Evolutionary conservation across 2,888 invertebrate species (phyloP).

Genomic region (Euproctis similis): DNA sequence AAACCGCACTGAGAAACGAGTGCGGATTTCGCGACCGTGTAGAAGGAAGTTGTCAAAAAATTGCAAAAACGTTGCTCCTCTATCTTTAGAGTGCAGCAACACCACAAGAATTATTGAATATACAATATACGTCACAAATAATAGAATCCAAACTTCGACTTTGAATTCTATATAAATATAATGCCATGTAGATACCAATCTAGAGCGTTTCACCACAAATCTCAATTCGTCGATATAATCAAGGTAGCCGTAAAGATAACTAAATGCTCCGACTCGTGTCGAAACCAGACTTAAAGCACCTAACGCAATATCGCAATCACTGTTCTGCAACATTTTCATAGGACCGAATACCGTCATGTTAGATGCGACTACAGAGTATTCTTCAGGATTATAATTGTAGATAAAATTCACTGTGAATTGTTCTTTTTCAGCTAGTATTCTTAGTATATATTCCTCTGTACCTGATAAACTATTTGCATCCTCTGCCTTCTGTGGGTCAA

Average conservation of each 20-base stretch:
- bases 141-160: slow-evolving; percentile 24
- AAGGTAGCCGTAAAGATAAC: slow-evolving; percentile 14
- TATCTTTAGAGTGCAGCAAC: slow-evolving; percentile 17
- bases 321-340: slow-evolving; percentile 12
- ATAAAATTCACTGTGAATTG: slow-evolving; percentile 12
- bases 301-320: slow-evolving; percentile 13
- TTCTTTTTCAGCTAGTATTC: slow-evolving; percentile 13
- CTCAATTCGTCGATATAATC: slow-evolving; percentile 25
- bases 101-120: slow-evolving; percentile 20
- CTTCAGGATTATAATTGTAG: slow-evolving; percentile 8
- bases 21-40: slow-evolving; percentile 17
- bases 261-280: slow-evolving; percentile 16
- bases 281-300: slow-evolving; percentile 15
- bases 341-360: slow-evolving; percentile 7
- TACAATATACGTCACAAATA: slow-evolving; percentile 17
- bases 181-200: slow-evolving; percentile 18
- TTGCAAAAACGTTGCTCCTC: slow-evolving; percentile 16
- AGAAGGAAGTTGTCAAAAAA: slow-evolving; percentile 28
- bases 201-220: slow-evolving; percentile 27
- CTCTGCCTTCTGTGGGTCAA: slow-evolving; percentile 19
- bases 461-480: slow-evolving; percentile 10
- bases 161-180: slow-evolving; percentile 29
- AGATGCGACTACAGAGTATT: slow-evolving; percentile 9
- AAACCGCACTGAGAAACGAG: slow-evolving; percentile 11
- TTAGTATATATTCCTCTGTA: slow-evolving; percentile 16